These are phyloP conservation scores for Hirudinaria manillensis DNA, from an alignment of 2,888 invertebrate species.

Conservation along the genomic window DNA sequence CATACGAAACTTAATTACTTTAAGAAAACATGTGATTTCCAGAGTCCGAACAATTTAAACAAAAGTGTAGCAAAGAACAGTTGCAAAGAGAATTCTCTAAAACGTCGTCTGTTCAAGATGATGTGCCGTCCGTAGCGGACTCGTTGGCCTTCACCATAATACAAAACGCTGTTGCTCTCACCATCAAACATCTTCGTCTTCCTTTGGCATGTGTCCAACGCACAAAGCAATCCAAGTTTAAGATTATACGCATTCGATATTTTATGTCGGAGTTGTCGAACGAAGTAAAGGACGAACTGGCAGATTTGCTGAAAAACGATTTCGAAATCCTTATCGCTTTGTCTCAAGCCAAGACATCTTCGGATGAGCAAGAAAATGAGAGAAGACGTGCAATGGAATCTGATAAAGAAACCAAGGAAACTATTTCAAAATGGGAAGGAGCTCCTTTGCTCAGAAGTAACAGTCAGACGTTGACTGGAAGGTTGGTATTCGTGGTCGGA, in stretches of 20 bases:
- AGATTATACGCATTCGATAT: conserved; percentile 17
- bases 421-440: conserved; percentile 11
- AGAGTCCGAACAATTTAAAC: too few species aligned
- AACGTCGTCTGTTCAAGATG: conserved; percentile 6
- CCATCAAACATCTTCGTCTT: conserved; percentile 22
- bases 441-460: conserved; percentile 23
- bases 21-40: too few species aligned
- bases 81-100: too few species aligned
- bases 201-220: conserved; percentile 14
- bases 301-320: conserved; percentile 21
- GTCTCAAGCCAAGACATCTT: neutral
- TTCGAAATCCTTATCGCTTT: conserved; percentile 12
- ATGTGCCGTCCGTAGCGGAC: conserved; percentile 2
- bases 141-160: conserved; percentile 8
- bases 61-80: too few species aligned
- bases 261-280: conserved; percentile 23
- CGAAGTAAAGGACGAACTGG: conserved; percentile 19
- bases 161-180: conserved; percentile 19
- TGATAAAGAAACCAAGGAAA: conserved; percentile 8
- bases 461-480: conserved; percentile 21
- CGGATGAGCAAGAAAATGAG: neutral
- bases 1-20: too few species aligned
- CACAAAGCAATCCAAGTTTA: conserved; percentile 17
- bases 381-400: neutral
- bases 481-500: neutral